Evolutionary conservation across 2,888 invertebrate genomes (phyloP).

Genomic region (Rhingia campestris): DNA sequence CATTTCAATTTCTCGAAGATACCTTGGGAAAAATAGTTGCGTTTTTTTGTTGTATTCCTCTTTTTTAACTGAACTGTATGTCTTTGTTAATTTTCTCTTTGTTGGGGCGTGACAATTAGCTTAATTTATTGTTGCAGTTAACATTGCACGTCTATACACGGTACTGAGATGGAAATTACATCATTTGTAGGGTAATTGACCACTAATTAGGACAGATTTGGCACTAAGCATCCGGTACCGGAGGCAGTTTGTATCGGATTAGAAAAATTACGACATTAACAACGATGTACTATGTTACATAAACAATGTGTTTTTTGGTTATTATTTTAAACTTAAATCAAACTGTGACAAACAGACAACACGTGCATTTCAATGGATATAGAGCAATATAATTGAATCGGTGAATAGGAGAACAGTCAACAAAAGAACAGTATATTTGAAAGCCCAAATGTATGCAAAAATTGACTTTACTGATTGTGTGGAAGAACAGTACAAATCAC

Average conservation of each 20-base stretch:
- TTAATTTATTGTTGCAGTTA: conserved; percentile 29
- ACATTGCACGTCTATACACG: conserved; percentile 14
- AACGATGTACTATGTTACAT: not conserved
- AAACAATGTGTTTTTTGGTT: conserved; percentile 3
- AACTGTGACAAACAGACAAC: too few relatives aligned
- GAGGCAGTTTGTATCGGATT: not conserved
- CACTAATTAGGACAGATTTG: conserved; percentile 46
- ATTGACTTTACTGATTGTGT: too few relatives aligned
- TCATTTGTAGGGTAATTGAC: conserved; percentile 37
- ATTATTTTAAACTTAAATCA: not conserved
- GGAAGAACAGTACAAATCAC: too few relatives aligned
- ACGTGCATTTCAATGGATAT: too few relatives aligned
- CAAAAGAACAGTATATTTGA: too few relatives aligned
- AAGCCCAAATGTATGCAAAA: too few relatives aligned
- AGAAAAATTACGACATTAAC: not conserved
- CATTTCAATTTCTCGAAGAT: conserved; percentile 28
- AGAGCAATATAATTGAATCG: too few relatives aligned
- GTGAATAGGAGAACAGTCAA: too few relatives aligned
- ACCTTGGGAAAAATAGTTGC: conserved; percentile 16
- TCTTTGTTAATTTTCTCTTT: conserved; percentile 36
- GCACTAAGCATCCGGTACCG: conserved; percentile 38
- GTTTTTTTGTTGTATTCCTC: conserved; percentile 2
- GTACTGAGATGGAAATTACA: conserved; percentile 31
- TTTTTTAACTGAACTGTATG: conserved; percentile 18
- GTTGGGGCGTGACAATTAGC: conserved; percentile 45